These are phyloP conservation scores for Agrilus biguttatus DNA, from an alignment of 2,888 invertebrate species.

Conservation along the genomic window DNA sequence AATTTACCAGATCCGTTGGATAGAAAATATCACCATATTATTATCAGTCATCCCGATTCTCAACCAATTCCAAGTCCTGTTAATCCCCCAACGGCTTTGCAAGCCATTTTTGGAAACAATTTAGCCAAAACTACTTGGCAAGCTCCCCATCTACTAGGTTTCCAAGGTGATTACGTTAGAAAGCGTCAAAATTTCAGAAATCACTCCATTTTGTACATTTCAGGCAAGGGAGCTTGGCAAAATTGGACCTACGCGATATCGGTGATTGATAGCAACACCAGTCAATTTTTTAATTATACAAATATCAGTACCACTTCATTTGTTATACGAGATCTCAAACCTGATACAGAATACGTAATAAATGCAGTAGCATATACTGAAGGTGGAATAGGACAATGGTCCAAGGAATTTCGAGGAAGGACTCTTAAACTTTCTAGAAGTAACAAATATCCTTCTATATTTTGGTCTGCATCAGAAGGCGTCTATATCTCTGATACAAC, in stretches of 20 bases:
- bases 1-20: constrained; percentile 42
- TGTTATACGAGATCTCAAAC: constrained; percentile 52
- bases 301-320: constrained; percentile 45
- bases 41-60: constrained; percentile 48
- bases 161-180: constrained; percentile 39
- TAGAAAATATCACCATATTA: constrained; percentile 26
- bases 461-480: constrained; percentile 66
- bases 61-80: constrained; percentile 71
- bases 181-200: neutral
- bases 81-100: constrained; percentile 62
- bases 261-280: constrained; percentile 39
- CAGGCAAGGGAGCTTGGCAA: constrained; percentile 48
- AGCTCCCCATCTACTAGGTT: constrained; percentile 58
- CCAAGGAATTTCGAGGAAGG: constrained; percentile 56
- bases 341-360: constrained; percentile 62
- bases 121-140: constrained; percentile 72
- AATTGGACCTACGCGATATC: constrained; percentile 69
- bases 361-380: constrained; percentile 66
- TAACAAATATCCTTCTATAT: constrained; percentile 44
- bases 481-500: constrained; percentile 69
- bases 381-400: constrained; percentile 69
- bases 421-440: constrained; percentile 41
- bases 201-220: constrained; percentile 4
- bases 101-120: constrained; percentile 65
- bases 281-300: constrained; percentile 28